Conservation (phyloP, 2,797 vertebrate genomes). For the Australoheros facetus region DNA sequence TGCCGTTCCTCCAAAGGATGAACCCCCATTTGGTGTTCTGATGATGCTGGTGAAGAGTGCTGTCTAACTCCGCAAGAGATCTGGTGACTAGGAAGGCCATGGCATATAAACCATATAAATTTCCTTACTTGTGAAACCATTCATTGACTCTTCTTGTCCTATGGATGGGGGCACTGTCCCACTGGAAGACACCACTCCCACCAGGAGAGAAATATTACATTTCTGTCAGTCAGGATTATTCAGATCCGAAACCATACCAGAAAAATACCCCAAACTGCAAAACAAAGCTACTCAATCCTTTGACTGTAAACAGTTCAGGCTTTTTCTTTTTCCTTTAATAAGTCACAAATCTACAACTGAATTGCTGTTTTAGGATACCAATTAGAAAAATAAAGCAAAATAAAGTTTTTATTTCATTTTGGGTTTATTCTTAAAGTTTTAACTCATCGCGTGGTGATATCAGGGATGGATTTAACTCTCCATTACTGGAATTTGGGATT, state of each 20-base stretch:
- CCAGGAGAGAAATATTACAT: not conserved
- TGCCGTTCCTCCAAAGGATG: not conserved
- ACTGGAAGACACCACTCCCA: no score
- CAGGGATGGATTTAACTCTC: slow-evolving; percentile 34
- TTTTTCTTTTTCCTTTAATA: not conserved
- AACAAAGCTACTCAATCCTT: not conserved
- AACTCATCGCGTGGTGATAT: slow-evolving; percentile 19
- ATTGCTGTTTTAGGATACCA: not conserved
- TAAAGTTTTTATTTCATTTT: not conserved
- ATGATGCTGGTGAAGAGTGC: not conserved
- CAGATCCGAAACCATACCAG: not conserved
- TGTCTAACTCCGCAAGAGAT: not conserved
- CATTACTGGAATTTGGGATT: slow-evolving; percentile 47
- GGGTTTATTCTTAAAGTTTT: not conserved
- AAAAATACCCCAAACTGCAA: not conserved
- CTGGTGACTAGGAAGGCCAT: not conserved
- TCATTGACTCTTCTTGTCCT: not conserved
- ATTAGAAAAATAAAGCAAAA: not conserved
- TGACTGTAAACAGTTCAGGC: not conserved
- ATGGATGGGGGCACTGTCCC: not conserved
- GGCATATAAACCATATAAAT: not conserved
- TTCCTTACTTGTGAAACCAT: not conserved
- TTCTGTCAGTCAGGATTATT: not conserved
- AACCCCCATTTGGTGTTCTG: not conserved
- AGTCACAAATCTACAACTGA: not conserved